These are phyloP conservation scores for Pyrochroa serraticornis DNA, from an alignment of 2,888 invertebrate genomes.

Conservation along the genomic window DNA sequence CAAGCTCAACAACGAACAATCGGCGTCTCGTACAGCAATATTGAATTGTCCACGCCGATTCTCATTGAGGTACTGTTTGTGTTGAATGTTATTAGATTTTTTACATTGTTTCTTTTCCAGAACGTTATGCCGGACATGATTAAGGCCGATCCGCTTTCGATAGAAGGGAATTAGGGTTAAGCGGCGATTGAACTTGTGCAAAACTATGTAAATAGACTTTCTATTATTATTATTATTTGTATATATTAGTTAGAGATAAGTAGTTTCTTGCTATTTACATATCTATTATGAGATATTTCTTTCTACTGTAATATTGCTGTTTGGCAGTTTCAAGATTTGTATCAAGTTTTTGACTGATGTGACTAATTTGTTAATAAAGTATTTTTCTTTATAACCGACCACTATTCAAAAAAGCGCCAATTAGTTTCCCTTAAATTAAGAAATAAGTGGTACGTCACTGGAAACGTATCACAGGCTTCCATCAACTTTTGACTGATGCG, in stretches of 20 bases:
- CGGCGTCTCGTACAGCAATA: conserved; percentile 51
- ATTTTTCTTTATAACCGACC: conserved; percentile 5
- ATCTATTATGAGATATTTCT: conserved; percentile 11
- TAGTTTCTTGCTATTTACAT: conserved; percentile 13
- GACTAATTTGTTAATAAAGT: conserved; percentile 22
- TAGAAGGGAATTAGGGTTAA: conserved; percentile 38
- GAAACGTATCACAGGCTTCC: too few relatives aligned
- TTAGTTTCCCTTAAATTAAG: not conserved
- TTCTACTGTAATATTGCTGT: conserved; percentile 2
- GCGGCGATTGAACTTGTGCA: conserved; percentile 4
- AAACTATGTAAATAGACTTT: conserved; percentile 18
- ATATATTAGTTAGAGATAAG: conserved; percentile 14
- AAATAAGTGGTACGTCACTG: not conserved
- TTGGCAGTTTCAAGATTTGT: conserved; percentile 10
- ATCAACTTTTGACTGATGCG: too few relatives aligned
- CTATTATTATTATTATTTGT: conserved; percentile 13
- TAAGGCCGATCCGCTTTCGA: conserved; percentile 47
- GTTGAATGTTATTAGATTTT: conserved; percentile 3
- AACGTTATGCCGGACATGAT: conserved; percentile 49
- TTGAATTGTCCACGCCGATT: conserved; percentile 52
- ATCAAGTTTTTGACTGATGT: conserved; percentile 16
- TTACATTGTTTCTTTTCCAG: conserved; percentile 35
- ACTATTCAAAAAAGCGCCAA: not conserved
- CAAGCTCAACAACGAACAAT: conserved; percentile 50
- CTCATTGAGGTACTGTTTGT: conserved; percentile 57